These are phyloP conservation scores for Anniella stebbinsi DNA, from an alignment of 2,797 vertebrate genomes.

Conservation along the genomic window DNA sequence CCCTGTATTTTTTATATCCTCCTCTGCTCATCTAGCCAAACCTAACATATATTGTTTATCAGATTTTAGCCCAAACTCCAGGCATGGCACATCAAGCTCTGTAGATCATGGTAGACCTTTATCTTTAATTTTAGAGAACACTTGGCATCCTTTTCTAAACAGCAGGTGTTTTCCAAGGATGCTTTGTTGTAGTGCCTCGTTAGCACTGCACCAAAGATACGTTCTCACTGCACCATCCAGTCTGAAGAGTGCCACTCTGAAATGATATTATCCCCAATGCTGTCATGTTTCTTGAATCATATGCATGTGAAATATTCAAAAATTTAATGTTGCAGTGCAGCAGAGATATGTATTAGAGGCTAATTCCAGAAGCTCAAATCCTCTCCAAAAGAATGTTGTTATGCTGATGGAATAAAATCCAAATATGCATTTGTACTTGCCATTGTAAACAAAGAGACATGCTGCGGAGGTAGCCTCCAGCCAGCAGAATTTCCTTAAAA, in stretches of 20 bases:
- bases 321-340: slow-evolving; percentile 15
- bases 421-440: slow-evolving; percentile 57
- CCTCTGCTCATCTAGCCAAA: not conserved
- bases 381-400: slow-evolving; percentile 47
- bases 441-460: slow-evolving; percentile 74
- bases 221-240: not conserved
- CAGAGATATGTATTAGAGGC: slow-evolving; percentile 40
- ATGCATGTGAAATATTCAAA: not conserved
- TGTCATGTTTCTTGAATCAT: fast-evolving
- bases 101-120: fast-evolving
- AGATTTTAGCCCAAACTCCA: not conserved
- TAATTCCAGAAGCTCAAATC: slow-evolving; percentile 64
- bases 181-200: not conserved
- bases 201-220: not conserved
- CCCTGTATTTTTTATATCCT: not conserved
- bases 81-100: fast-evolving
- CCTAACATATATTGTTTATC: not conserved
- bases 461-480: slow-evolving; percentile 71
- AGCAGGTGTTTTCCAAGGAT: not conserved
- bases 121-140: slow-evolving; percentile 27
- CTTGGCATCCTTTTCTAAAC: slow-evolving; percentile 16
- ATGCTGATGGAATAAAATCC: slow-evolving; percentile 56
- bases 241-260: not conserved
- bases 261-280: fast-evolving
- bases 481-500: slow-evolving; percentile 61